phyloP scores from a whole-genome alignment of 1,140 invertebrate species.

The Caerostris darwini region DNA sequence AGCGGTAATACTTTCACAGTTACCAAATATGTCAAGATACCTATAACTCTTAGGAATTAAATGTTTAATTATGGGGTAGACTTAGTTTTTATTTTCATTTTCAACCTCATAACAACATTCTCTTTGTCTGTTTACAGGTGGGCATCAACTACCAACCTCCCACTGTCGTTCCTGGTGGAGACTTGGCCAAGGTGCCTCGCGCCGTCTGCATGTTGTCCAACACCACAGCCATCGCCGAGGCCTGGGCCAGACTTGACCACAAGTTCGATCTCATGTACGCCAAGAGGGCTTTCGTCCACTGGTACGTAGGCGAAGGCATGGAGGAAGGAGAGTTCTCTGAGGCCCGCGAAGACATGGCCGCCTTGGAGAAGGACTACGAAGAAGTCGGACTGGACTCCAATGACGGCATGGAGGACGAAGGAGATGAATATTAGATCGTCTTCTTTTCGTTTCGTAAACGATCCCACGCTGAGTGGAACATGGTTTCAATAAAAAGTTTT shows the following conservation, averaged over 20 bases:
- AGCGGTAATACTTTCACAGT: too few species aligned
- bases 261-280: conserved; percentile 88
- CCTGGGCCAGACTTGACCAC: conserved; percentile 85
- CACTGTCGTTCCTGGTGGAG: conserved; percentile 91
- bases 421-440: conserved; percentile 81
- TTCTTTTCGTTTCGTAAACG: not conserved
- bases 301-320: conserved; percentile 90
- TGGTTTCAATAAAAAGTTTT: not conserved
- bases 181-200: conserved; percentile 91
- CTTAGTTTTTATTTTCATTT: too few species aligned
- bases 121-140: conserved; percentile 79
- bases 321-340: conserved; percentile 81
- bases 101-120: too few species aligned
- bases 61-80: too few species aligned
- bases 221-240: conserved; percentile 89
- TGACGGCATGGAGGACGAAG: conserved; percentile 83
- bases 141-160: conserved; percentile 91
- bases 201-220: conserved; percentile 92
- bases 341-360: conserved; percentile 87
- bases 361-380: conserved; percentile 91
- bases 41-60: too few species aligned
- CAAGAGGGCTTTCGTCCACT: conserved; percentile 85
- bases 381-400: conserved; percentile 86
- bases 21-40: too few species aligned
- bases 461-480: conserved; percentile 38